Base-by-base conservation (phyloP, 2,797 vertebrate genomes). In the Pseudomugil gertrudae region DNA sequence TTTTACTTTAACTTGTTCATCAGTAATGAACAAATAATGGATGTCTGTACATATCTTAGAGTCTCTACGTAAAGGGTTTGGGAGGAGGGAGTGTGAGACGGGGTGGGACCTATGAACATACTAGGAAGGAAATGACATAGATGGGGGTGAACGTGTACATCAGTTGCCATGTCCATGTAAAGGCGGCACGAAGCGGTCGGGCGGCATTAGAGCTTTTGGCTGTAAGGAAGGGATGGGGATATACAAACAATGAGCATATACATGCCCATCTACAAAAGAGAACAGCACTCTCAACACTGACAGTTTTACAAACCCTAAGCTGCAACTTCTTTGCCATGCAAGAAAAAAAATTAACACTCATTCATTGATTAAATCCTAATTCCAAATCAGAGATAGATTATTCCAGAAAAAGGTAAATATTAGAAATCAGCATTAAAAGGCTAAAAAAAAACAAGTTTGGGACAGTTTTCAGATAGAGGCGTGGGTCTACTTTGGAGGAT, bases 91-190 rank as follows among this genome's bases (percentile, higher is more conserved):
- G 83, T 78, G 91, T 76, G 83, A 80, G 63, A 84, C 74, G 65
- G 66, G 90, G 57, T 92, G 92, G 83, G 87, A 90, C 95, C 95
- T 98, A 98, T 95, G 95, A 97, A 95, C 96, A 95, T 86, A 96
- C 95, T 95, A 98, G 94, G 95, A 95, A 96, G 95, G 96, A 95
- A 94, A 98, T 99, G 96, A 98, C 89, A 95, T 96, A 95, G 96
- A 97, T 94, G 91, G 95, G 95, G 90, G 95, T 92, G 90, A 92
- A 87, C 92, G 98, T 98, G 95, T 98, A 97, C 96, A 96, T 97
- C 96, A 99, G 97, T 96, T 98, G 98, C 98, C 98, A 98, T 98
- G 97, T 99, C 97, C 98, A 98, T 98, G 97, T 98, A 97, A 98
- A 96, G 97, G 97, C 96, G 90, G 96, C 95, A 96, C 97, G 96